Conservation (phyloP, 2,113 vertebrate species). For the Megalops atlanticus region DNA sequence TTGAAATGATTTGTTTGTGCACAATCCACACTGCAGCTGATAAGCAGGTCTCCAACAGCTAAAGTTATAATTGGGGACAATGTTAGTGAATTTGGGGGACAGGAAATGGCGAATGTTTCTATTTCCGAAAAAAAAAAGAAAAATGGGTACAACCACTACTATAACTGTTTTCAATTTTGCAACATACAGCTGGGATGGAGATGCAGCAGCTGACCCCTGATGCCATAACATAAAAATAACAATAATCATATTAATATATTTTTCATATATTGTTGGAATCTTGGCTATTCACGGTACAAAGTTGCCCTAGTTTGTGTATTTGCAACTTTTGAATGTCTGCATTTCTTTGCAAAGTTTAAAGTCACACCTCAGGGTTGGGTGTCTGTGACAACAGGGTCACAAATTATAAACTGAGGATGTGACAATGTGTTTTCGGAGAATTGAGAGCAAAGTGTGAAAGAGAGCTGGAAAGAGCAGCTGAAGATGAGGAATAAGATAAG, state of each 20-base stretch:
- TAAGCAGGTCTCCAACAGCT: slow-evolving; percentile 35
- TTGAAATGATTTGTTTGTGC: slow-evolving; percentile 70
- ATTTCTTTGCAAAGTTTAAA: neutral
- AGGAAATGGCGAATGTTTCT: neutral
- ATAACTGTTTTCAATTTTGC: slow-evolving; percentile 37
- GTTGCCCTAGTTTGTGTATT: neutral
- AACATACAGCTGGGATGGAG: neutral
- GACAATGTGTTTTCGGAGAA: neutral
- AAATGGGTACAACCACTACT: neutral
- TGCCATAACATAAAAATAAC: neutral
- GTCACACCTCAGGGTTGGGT: neutral
- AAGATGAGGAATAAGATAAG: neutral
- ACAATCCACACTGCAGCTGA: slow-evolving; percentile 61
- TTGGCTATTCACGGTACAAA: neutral
- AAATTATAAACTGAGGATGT: neutral
- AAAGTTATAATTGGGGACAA: slow-evolving; percentile 7
- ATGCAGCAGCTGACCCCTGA: neutral
- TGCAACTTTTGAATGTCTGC: neutral
- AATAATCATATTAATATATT: neutral
- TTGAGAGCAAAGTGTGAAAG: neutral
- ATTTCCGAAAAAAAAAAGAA: neutral
- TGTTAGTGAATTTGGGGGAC: neutral
- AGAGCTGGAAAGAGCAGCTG: neutral
- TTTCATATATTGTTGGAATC: neutral
- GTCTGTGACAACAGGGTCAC: neutral